Conservation (phyloP, 2,888 invertebrate species). For the Phoronis australis region DNA sequence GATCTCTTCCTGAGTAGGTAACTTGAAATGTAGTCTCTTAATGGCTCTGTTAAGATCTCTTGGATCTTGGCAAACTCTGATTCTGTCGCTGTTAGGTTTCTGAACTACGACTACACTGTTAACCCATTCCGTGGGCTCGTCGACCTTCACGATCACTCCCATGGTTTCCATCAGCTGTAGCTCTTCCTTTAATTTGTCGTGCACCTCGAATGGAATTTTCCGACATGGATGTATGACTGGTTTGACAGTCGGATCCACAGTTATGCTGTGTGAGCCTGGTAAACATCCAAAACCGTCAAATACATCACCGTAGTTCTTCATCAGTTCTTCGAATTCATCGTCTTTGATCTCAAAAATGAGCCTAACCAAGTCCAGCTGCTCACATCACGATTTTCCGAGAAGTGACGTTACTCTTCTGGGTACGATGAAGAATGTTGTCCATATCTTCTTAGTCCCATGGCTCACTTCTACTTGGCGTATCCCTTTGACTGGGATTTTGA, state of each 20-base stretch:
- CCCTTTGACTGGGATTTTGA: too few relatives aligned
- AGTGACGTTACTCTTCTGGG: too few relatives aligned
- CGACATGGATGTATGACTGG: slow-evolving; percentile 18
- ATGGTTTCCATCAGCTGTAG: slow-evolving; percentile 13
- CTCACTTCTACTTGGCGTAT: too few relatives aligned
- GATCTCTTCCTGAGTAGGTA: slow-evolving; percentile 15
- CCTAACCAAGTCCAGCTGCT: too few relatives aligned
- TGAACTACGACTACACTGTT: slow-evolving; percentile 16
- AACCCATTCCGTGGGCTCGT: slow-evolving; percentile 23
- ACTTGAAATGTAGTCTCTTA: slow-evolving; percentile 13
- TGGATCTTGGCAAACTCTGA: slow-evolving; percentile 10
- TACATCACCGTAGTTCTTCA: too few relatives aligned
- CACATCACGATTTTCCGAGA: too few relatives aligned
- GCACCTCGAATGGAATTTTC: slow-evolving; percentile 15
- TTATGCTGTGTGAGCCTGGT: slow-evolving; percentile 12
- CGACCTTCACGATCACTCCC: slow-evolving; percentile 15
- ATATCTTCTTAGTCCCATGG: too few relatives aligned
- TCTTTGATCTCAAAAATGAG: too few relatives aligned
- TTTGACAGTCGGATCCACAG: slow-evolving; percentile 9
- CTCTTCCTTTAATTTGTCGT: slow-evolving; percentile 15
- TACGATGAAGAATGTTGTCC: too few relatives aligned
- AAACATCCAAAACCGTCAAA: slow-evolving; percentile 18
- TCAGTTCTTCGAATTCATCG: too few relatives aligned
- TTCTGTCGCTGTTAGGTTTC: slow-evolving; percentile 16
- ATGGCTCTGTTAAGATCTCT: slow-evolving; percentile 14